Percentiles rank a stretch among this genome's conserved stretches.
phyloP scores from a whole-genome alignment of 2,113 vertebrate species.

The Takifugu bimaculatus region DNA sequence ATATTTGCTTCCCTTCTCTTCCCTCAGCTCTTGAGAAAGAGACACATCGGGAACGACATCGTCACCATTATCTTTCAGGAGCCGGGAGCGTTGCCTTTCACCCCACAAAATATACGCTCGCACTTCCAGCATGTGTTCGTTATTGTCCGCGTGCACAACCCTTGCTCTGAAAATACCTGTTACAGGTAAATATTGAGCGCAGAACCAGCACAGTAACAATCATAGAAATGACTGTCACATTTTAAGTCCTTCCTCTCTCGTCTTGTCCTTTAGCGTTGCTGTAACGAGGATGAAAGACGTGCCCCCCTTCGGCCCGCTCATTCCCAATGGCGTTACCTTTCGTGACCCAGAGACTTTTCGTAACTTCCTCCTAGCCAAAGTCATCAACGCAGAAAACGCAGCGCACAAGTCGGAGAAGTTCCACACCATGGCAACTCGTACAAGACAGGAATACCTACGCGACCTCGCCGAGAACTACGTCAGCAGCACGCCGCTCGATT shows the following conservation, averaged over 20 bases:
- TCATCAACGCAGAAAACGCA: slow-evolving; percentile 89
- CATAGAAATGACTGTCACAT: background rate
- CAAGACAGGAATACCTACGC: slow-evolving; percentile 88
- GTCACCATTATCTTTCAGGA: slow-evolving; percentile 98
- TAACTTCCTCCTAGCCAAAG: slow-evolving; percentile 90
- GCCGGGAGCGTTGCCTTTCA: slow-evolving; percentile 88
- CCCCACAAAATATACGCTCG: slow-evolving; percentile 88
- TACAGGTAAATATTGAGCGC: slow-evolving; percentile 80
- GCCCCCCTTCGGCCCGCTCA: slow-evolving; percentile 88
- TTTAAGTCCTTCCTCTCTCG: background rate
- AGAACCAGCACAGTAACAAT: background rate
- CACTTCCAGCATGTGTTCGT: slow-evolving; percentile 97
- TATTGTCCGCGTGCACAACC: slow-evolving; percentile 86
- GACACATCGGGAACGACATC: slow-evolving; percentile 97
- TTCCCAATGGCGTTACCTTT: slow-evolving; percentile 82
- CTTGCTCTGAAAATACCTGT: slow-evolving; percentile 83
- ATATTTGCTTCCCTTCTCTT: slow-evolving; percentile 32
- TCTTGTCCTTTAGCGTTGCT: slow-evolving; percentile 77
- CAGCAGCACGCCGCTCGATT: slow-evolving; percentile 83
- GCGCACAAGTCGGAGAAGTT: slow-evolving; percentile 94
- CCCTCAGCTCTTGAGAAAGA: slow-evolving; percentile 88
- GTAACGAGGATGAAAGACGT: slow-evolving; percentile 96
- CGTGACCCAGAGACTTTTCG: slow-evolving; percentile 84
- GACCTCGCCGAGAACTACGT: slow-evolving; percentile 90
- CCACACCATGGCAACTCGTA: slow-evolving; percentile 91